Evolutionary conservation across 2,888 invertebrate species (phyloP).

Genomic region (Melanophora roralis): DNA sequence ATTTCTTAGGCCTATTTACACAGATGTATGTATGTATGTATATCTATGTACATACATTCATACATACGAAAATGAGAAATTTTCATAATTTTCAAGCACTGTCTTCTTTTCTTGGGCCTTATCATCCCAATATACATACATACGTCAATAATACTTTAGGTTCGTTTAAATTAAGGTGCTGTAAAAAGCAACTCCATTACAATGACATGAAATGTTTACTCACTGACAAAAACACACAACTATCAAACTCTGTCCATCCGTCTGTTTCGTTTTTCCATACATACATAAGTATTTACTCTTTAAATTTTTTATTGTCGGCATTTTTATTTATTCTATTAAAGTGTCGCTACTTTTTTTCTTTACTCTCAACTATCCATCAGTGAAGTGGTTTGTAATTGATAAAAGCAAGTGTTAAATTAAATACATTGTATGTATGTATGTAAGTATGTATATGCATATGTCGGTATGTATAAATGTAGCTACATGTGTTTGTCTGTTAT

Average conservation of each 20-base stretch:
- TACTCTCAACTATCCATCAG: conserved; percentile 62
- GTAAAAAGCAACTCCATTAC: conserved; percentile 22
- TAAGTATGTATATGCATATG: no score
- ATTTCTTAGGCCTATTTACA: no score
- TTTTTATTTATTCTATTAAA: conserved; percentile 30
- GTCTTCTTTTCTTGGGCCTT: neutral
- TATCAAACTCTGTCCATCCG: neutral
- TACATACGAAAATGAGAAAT: neutral
- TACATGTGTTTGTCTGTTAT: no score
- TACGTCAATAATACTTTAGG: neutral
- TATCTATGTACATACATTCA: neutral
- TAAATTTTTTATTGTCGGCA: conserved; percentile 35
- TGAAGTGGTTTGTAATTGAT: conserved; percentile 75
- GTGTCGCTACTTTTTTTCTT: conserved; percentile 41
- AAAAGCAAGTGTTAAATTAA: conserved; percentile 61
- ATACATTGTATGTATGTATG: no score
- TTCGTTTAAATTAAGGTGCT: conserved; percentile 1
- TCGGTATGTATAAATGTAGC: no score
- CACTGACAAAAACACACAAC: neutral
- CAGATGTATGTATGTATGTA: no score
- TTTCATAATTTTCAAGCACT: neutral
- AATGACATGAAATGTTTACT: conserved; percentile 1
- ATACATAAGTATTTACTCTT: no score
- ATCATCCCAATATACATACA: no score
- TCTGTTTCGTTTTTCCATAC: neutral